Base-by-base conservation (phyloP, 2,888 invertebrate genomes). In the Gastrophysa polygoni region DNA sequence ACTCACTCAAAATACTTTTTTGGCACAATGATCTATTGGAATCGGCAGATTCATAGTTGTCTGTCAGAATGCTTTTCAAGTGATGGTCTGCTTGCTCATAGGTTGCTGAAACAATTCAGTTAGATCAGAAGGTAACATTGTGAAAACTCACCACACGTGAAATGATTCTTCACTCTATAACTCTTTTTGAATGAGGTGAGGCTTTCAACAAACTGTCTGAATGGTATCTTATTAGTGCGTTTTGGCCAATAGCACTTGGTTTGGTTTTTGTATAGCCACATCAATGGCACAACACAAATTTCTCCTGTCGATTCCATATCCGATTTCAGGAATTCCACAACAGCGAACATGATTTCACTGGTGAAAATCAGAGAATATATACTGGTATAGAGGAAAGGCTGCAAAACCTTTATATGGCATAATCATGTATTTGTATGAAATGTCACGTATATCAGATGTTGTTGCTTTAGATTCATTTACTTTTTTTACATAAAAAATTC, bases 401-500 rank as follows among this genome's bases (percentile, higher is more conserved):
- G 46, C 46, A 46, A 46, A 46, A 46, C 46, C 46, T 46, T 46
- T 16, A 7, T 3, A 46, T 14, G 46, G 46, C 2, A 46, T 14
- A 46, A 46, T 46, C 46, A 46, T 46, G 16, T 17, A 46, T 16
- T 46, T 46, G 8, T 46, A 2, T 46, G 46, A 11, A 46, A 46
- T 46, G 46, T 46, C 46, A 46, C 46, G 1, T 16, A 46, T 14
- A 46, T 16, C 16, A 7, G 16, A 16, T 46, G 46, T 46, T 16
- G 2, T 46, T 46, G 46, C 46, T 7, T 14, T 46, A 46, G 46
- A 14, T 14, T 16, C 32, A 29, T 46, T 46, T 11, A 17, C 16
- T 20, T 20, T 46, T 14, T 46, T 51, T 14, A 46, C 55, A 55
- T 55, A 55, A 55, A 46, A 55, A 28, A 55, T 55, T 10, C 28